Conservation (phyloP, 64 coral and sea anemone species). For the Hydrozoanthus tunicans region DNA sequence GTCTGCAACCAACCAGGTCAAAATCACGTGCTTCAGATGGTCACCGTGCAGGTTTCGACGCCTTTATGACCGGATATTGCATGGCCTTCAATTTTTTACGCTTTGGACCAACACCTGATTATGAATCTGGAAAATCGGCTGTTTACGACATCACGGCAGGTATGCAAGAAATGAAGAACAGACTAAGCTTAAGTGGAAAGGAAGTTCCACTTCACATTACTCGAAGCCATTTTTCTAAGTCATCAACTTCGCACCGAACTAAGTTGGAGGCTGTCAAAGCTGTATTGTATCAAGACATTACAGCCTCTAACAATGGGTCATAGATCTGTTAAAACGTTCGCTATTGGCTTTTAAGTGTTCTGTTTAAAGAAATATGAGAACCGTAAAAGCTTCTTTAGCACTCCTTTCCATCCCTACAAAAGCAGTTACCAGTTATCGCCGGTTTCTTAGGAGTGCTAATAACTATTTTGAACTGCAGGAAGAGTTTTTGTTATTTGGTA, state of each 20-base stretch:
- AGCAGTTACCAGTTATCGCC: too few relatives aligned
- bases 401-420: too few relatives aligned
- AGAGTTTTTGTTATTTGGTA: too few relatives aligned
- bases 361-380: too few relatives aligned
- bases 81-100: conserved; percentile 69
- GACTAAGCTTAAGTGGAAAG: conserved; percentile 77
- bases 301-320: not conserved
- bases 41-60: conserved; percentile 94
- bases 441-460: too few relatives aligned
- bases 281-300: not conserved
- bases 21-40: conserved; percentile 42
- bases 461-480: too few relatives aligned
- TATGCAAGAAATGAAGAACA: conserved; percentile 69
- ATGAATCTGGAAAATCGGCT: not conserved
- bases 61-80: conserved; percentile 96
- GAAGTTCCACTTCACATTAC: conserved; percentile 77
- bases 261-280: conserved; percentile 68
- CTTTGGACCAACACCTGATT: conserved; percentile 27
- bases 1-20: not conserved
- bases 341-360: too few relatives aligned
- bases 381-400: too few relatives aligned
- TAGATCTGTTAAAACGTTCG: not conserved
- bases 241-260: conserved; percentile 63
- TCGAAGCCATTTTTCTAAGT: conserved; percentile 77
- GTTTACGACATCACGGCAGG: conserved; percentile 17